phyloP scores from a whole-genome alignment of 2,113 vertebrate genomes.

The Passer domesticus region DNA sequence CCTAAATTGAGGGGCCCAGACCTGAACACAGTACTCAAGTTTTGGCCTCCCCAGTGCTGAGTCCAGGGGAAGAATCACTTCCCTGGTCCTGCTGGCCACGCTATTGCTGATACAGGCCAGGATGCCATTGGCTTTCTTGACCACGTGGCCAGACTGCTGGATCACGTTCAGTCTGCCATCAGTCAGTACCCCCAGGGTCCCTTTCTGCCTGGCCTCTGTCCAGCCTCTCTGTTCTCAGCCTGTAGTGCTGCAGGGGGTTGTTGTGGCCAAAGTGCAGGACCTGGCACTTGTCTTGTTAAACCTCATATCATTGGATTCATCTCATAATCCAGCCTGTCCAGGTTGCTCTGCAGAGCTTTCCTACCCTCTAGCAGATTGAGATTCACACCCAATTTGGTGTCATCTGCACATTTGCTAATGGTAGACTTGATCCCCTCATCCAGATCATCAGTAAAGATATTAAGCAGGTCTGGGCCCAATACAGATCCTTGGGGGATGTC shows the following conservation, averaged over 20 bases:
- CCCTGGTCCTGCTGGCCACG: background rate
- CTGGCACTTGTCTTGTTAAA: background rate
- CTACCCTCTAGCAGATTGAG: background rate
- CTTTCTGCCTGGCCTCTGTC: background rate
- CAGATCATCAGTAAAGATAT: background rate
- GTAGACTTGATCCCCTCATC: background rate
- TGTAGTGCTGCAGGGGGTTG: background rate
- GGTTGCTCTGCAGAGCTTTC: background rate
- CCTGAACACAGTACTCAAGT: background rate
- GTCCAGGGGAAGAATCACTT: background rate
- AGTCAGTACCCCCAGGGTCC: background rate
- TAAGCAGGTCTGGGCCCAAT: background rate
- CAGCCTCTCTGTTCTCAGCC: too few species aligned
- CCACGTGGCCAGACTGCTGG: accelerated
- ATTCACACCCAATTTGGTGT: background rate
- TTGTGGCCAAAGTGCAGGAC: background rate
- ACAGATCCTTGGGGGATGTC: background rate
- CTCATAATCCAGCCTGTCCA: background rate
- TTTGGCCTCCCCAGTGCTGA: background rate
- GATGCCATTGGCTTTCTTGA: background rate
- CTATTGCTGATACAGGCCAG: background rate
- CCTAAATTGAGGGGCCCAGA: background rate
- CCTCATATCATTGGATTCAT: accelerated
- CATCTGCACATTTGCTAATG: background rate
- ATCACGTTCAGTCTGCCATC: background rate